Evolutionary conservation across 2,113 vertebrate genomes (phyloP).

Genomic region (Elgaria multicarinata): DNA sequence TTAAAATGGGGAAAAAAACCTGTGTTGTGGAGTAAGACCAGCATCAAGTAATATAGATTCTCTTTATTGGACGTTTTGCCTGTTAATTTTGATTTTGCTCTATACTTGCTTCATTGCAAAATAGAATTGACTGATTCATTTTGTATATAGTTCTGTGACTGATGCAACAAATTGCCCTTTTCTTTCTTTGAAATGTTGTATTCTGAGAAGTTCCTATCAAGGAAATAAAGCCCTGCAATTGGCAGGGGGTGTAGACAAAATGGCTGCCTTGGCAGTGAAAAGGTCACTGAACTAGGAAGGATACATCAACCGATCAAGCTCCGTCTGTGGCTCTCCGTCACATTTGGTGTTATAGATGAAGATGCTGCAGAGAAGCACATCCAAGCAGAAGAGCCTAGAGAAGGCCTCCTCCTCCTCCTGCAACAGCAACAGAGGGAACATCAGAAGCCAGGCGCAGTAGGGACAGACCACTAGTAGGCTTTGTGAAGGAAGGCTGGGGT

Average conservation of each 20-base stretch:
- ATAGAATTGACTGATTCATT: too few relatives aligned
- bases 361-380: slow-evolving; percentile 24
- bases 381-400: slow-evolving; percentile 23
- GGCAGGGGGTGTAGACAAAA: neutral
- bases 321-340: neutral
- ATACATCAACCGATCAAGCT: slow-evolving; percentile 29
- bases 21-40: too few relatives aligned
- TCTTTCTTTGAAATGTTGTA: too few relatives aligned
- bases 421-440: neutral
- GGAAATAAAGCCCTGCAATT: neutral
- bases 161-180: too few relatives aligned
- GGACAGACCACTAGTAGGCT: neutral
- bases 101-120: too few relatives aligned
- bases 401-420: neutral
- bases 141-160: too few relatives aligned
- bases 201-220: neutral
- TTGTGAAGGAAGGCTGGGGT: too few relatives aligned
- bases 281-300: neutral
- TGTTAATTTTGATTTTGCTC: too few relatives aligned
- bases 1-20: too few relatives aligned
- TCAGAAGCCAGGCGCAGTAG: neutral
- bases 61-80: too few relatives aligned
- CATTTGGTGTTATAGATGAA: slow-evolving; percentile 25
- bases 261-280: neutral
- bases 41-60: too few relatives aligned